A percentile compares a stretch with the other conserved stretches of the same genome.
Evolutionary conservation across 2,113 vertebrate genomes (phyloP).

Genomic region (Choloepus hoffmanni): DNA sequence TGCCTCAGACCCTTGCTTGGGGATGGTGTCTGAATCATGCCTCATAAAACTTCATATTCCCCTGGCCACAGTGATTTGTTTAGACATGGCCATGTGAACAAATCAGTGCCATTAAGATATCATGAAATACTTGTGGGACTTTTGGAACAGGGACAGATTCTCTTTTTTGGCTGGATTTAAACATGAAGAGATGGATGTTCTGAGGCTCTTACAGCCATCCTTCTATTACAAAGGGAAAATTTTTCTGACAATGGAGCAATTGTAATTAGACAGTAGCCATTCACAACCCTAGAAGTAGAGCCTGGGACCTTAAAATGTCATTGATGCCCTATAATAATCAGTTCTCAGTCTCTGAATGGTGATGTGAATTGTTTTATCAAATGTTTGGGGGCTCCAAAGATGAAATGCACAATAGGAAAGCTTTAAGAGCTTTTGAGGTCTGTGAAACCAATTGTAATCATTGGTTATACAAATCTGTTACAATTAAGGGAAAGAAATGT

Average conservation of each 20-base stretch:
- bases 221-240: background rate
- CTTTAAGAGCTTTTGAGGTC: background rate
- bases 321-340: background rate
- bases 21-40: background rate
- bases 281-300: background rate
- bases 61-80: background rate
- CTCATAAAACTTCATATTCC: background rate
- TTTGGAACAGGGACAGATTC: background rate
- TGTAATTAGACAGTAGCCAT: background rate
- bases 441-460: background rate
- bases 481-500: background rate
- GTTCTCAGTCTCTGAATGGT: background rate
- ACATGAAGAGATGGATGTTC: background rate
- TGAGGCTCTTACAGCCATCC: background rate
- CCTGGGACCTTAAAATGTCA: background rate
- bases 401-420: background rate
- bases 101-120: background rate
- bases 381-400: background rate
- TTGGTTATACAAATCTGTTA: background rate
- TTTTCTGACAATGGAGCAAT: background rate
- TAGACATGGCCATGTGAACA: background rate
- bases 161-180: background rate
- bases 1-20: background rate
- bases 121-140: background rate
- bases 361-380: background rate